Percentiles rank a stretch among this genome's conserved stretches.
Conservation (phyloP, 30 jellyfish, hydroid and myxozoan genomes). For the Mastigias papua region DNA sequence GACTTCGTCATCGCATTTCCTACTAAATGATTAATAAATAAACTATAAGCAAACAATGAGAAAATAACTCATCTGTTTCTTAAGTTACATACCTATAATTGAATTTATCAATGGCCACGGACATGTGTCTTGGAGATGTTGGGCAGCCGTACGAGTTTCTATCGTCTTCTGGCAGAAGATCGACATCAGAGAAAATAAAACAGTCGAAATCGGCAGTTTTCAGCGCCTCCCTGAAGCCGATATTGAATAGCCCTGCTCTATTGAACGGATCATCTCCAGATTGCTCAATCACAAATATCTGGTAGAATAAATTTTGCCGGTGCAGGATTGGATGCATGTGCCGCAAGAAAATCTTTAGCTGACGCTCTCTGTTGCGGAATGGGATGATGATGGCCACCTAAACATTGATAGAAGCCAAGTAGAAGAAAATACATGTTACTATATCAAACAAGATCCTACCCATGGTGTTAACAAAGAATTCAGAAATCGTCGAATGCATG, state of each 20-base stretch:
- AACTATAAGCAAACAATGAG: too few species aligned
- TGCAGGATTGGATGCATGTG: conserved; percentile 91
- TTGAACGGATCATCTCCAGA: conserved; percentile 91
- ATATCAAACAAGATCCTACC: too few species aligned
- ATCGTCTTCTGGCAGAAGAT: conserved; percentile 97
- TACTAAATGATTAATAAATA: too few species aligned
- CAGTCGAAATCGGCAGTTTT: conserved; percentile 85
- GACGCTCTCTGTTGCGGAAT: conserved; percentile 87
- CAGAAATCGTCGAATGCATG: too few species aligned
- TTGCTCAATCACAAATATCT: conserved; percentile 89
- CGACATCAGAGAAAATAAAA: conserved; percentile 94
- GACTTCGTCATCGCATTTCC: too few species aligned
- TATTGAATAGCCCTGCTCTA: conserved; percentile 95
- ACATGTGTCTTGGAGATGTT: conserved; percentile 97
- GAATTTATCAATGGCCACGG: conserved; percentile 92
- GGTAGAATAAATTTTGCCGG: conserved; percentile 79
- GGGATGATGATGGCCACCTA: conserved; percentile 92
- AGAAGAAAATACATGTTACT: too few species aligned
- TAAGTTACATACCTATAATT: conserved; percentile 74
- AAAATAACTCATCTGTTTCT: not conserved
- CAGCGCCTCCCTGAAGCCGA: conserved; percentile 92
- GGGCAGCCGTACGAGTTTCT: conserved; percentile 94
- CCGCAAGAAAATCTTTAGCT: conserved; percentile 72
- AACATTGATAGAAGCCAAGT: too few species aligned
- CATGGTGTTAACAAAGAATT: too few species aligned